Evolutionary conservation across 2,797 vertebrate genomes (phyloP).

Genomic region (Choloepus didactylus): DNA sequence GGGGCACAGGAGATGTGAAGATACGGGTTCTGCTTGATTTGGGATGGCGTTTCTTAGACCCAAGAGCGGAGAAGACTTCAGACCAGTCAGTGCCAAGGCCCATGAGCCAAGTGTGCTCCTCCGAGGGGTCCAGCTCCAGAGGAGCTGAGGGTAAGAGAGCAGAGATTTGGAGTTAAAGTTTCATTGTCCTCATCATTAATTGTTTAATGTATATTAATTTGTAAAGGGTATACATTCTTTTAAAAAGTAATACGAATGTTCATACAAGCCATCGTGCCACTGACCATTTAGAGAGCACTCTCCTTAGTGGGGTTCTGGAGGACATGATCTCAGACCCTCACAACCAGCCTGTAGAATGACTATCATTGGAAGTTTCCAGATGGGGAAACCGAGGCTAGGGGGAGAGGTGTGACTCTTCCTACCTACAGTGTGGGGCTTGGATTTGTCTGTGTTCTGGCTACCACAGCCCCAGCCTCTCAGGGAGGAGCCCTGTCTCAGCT

Average conservation of each 20-base stretch:
- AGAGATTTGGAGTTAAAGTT: background rate
- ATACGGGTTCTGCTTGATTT: background rate
- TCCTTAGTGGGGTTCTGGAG: background rate
- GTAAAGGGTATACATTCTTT: background rate
- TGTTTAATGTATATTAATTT: background rate
- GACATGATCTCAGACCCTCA: background rate
- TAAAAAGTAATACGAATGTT: background rate
- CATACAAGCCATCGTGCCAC: rapidly evolving
- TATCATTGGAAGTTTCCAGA: too few species aligned
- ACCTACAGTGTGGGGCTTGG: background rate
- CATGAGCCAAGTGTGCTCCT: background rate
- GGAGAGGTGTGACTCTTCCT: rapidly evolving
- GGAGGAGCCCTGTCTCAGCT: background rate
- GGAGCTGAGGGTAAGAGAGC: background rate
- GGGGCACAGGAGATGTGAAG: background rate
- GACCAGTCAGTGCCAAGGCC: background rate
- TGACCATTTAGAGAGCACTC: too few species aligned
- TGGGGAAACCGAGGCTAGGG: background rate
- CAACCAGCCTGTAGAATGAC: background rate
- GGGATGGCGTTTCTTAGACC: background rate
- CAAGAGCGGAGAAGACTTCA: background rate
- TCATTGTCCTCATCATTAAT: background rate
- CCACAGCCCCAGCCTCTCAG: background rate
- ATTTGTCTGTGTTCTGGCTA: background rate
- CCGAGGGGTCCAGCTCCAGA: background rate